A percentile compares a stretch with the other conserved stretches of the same genome.
Evolutionary conservation across 2,797 vertebrate species (phyloP).

Genomic region (Catamblyrhynchus diadema): DNA sequence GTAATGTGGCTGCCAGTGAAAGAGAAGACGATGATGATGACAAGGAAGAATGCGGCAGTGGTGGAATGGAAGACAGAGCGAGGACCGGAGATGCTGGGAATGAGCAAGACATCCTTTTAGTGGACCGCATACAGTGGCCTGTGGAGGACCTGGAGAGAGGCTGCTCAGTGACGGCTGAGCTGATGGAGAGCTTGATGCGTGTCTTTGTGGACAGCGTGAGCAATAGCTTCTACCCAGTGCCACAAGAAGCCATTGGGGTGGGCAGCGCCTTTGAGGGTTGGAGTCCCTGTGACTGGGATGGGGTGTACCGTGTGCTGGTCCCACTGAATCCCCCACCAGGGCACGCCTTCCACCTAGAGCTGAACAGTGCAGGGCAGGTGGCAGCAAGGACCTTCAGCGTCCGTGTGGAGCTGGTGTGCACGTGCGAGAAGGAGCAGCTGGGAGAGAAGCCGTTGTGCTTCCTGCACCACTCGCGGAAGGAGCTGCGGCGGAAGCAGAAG

Average conservation of each 20-base stretch:
- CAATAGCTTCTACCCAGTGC: not conserved
- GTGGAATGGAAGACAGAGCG: accelerated
- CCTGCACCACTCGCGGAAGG: not conserved
- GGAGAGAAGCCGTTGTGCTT: not conserved
- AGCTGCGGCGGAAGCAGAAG: not conserved
- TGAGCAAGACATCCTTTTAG: too few relatives aligned
- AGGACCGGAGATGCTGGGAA: accelerated
- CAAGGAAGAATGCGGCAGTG: too few relatives aligned
- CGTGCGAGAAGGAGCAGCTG: accelerated
- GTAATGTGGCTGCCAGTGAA: too few relatives aligned
- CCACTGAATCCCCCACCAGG: accelerated
- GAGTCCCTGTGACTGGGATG: not conserved
- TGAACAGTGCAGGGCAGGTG: accelerated
- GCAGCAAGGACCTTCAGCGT: accelerated
- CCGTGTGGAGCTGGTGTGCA: not conserved
- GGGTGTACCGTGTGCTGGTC: not conserved
- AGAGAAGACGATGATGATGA: too few relatives aligned
- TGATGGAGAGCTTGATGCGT: not conserved
- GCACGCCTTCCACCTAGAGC: not conserved
- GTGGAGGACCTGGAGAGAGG: not conserved
- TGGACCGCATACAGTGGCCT: not conserved
- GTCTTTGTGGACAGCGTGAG: not conserved
- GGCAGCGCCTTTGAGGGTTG: not conserved
- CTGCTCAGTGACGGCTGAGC: not conserved
- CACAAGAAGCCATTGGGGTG: not conserved